Base-by-base conservation (phyloP, 2,797 vertebrate genomes). In the Salarias fasciatus region DNA sequence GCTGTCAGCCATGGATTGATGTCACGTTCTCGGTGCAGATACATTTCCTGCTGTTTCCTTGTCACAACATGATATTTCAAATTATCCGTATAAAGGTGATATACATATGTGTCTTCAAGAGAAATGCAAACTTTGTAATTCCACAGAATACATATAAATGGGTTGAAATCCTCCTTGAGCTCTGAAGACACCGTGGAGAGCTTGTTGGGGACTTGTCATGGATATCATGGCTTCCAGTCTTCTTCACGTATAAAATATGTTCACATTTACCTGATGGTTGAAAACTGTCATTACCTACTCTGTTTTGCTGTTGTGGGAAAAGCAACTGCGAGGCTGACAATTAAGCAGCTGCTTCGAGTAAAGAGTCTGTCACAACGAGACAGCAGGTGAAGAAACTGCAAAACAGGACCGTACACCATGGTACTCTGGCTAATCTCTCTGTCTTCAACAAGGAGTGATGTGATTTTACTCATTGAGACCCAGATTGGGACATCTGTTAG, bases 201-300 rank as follows among this genome's bases (percentile, higher is more conserved):
- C n/a, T n/a, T n/a, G n/a, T n/a, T n/a, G n/a, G n/a, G n/a, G n/a
- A n/a, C n/a, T n/a, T n/a, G n/a, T n/a, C n/a, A n/a, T n/a, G n/a
- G n/a, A n/a, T n/a, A n/a, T n/a, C n/a, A n/a, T n/a, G n/a, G n/a
- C n/a, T n/a, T n/a, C n/a, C n/a, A 18, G 18, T 2, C 18, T 24
- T 24, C 24, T 24, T 24, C 18, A 24, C 18, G 18, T 37, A 61
- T 53, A 53, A 58, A 49, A 29, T 54, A 47, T n/a, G 30, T 52
- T 74, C 44, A 48, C 46, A 48, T 55, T 52, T 53, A 33, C 57
- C 36, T n/a, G 36, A 61, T 50, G 29, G 29, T 37, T 31, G 5
- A 30, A 15, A 51, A 30, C 43, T 40, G 36, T 60, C 41, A 36
- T 35, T 36, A 40, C 13, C n/a, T 41, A 41, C 48, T 54, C 33